Percentiles rank a stretch among this genome's conserved stretches.
phyloP scores from a whole-genome alignment of 1,140 invertebrate genomes.

The Formica selysi region DNA sequence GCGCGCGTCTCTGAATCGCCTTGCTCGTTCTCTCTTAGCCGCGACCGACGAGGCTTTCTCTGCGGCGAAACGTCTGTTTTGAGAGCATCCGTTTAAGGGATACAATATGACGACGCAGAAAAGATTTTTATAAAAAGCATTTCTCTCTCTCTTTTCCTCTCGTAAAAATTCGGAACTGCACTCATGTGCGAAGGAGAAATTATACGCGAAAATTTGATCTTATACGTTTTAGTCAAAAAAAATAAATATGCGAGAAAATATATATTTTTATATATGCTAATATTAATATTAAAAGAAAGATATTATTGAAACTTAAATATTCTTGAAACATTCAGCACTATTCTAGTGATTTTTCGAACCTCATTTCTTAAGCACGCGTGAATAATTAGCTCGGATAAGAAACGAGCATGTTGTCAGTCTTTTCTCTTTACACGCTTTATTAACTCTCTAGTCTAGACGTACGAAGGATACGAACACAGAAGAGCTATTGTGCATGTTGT shows the following conservation, averaged over 20 bases:
- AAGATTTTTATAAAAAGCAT: slow-evolving; percentile 2
- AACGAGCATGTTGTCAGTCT: slow-evolving; percentile 71
- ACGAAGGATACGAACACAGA: slow-evolving; percentile 75
- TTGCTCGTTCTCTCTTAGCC: slow-evolving; percentile 67
- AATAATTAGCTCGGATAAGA: slow-evolving; percentile 78
- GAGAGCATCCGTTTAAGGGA: slow-evolving; percentile 26
- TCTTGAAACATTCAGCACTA: background rate
- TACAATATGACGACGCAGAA: background rate
- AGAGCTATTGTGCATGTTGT: slow-evolving; percentile 74
- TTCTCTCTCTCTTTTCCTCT: background rate
- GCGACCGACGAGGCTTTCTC: slow-evolving; percentile 64
- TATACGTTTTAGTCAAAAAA: no score
- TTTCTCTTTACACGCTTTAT: slow-evolving; percentile 81
- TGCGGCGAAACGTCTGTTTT: slow-evolving; percentile 34
- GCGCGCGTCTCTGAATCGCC: slow-evolving; percentile 54
- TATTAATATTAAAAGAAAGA: background rate
- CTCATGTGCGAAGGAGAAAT: background rate
- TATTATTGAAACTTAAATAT: slow-evolving; percentile 21
- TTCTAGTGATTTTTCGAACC: slow-evolving; percentile 53
- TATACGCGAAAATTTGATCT: background rate
- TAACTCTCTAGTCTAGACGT: slow-evolving; percentile 76
- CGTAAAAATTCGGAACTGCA: background rate
- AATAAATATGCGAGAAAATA: background rate
- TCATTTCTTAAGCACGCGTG: slow-evolving; percentile 74
- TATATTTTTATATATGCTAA: background rate